phyloP scores from a whole-genome alignment of 2,113 vertebrate species.

The Hoplias malabaricus region DNA sequence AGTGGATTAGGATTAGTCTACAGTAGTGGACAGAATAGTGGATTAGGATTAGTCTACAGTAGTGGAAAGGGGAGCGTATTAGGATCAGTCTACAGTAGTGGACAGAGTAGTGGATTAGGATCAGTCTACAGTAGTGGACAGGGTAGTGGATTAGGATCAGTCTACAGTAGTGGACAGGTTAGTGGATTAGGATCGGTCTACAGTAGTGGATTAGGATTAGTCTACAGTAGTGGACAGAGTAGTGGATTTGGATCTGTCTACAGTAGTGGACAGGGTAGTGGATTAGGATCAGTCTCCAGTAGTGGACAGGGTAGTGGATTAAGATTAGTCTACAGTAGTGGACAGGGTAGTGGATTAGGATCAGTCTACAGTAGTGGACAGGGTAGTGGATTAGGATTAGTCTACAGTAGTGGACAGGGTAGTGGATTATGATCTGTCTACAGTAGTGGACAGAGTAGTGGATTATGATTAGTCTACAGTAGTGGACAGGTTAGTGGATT shows the following conservation, averaged over 20 bases:
- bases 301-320: conserved; percentile 8
- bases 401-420: not conserved
- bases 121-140: not conserved
- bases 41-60: conserved; percentile 31
- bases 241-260: conserved; percentile 32
- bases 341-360: conserved; percentile 22
- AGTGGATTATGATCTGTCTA: conserved; percentile 35
- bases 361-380: not conserved
- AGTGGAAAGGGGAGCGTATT: conserved; percentile 8
- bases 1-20: conserved; percentile 34
- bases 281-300: conserved; percentile 32
- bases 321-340: conserved; percentile 16
- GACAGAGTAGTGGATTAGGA: conserved; percentile 22
- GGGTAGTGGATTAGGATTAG: conserved; percentile 30
- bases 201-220: too few relatives aligned
- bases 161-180: not conserved
- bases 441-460: too few relatives aligned
- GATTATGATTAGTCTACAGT: too few relatives aligned
- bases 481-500: conserved; percentile 7
- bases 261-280: not conserved
- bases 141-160: conserved; percentile 30
- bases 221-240: not conserved
- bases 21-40: not conserved
- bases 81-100: conserved; percentile 17
- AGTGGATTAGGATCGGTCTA: conserved; percentile 35